These are phyloP conservation scores for Aphodius sticticus DNA, from an alignment of 2,888 invertebrate genomes.

Conservation along the genomic window DNA sequence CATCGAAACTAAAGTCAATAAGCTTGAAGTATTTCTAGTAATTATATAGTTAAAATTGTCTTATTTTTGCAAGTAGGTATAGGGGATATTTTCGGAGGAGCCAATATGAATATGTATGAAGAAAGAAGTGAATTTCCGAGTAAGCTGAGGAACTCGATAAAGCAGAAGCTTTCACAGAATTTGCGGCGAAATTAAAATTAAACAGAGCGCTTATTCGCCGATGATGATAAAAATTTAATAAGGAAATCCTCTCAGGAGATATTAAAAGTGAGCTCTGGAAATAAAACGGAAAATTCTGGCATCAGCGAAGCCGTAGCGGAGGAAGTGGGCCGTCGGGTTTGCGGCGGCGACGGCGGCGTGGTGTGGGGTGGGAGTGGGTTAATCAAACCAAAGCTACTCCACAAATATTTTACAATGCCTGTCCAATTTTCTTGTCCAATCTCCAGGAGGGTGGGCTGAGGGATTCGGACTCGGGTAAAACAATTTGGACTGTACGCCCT, in stretches of 20 bases:
- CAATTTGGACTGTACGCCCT: conserved; percentile 53
- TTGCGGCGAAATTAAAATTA: neutral
- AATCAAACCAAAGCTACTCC: conserved; percentile 52
- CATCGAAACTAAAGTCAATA: no score
- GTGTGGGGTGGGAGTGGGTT: conserved; percentile 42
- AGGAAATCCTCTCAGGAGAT: conserved; percentile 22
- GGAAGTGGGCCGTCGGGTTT: neutral
- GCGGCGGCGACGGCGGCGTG: neutral
- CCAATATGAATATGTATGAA: neutral
- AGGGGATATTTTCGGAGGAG: neutral
- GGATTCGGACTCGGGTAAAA: conserved; percentile 49
- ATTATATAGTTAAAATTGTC: no score
- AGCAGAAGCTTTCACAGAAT: neutral
- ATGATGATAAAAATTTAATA: conserved; percentile 16
- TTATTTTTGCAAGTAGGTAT: no score
- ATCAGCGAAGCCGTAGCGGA: no score
- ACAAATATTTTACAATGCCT: conserved; percentile 56
- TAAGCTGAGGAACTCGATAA: neutral
- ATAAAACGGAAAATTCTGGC: neutral
- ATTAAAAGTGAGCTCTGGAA: conserved; percentile 10
- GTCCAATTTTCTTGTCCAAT: conserved; percentile 56
- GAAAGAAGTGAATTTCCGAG: neutral
- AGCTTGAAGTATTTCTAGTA: no score
- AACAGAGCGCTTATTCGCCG: neutral
- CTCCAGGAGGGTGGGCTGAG: conserved; percentile 47